Evolutionary conservation across 2,113 vertebrate genomes (phyloP), one percentile per base, ranked within the genome.

Genomic region (Oplegnathus fasciatus): DNA sequence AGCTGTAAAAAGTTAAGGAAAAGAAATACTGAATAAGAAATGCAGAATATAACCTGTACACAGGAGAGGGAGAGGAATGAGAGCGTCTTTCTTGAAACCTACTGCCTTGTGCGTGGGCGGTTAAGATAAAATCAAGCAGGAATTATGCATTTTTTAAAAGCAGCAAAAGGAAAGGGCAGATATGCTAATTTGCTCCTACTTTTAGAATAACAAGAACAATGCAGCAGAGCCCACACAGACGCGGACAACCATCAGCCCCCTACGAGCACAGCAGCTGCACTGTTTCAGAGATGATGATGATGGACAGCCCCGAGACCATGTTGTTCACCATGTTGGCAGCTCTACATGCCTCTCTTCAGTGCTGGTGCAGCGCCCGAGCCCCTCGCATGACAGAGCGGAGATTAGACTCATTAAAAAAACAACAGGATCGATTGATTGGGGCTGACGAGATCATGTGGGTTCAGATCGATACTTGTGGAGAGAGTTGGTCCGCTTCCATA

Each of bases 131-230:
- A 66, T 79, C 60, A 62, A 52, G 69, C 44, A 55, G 78, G 74
- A 82, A 86, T 86, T 68, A 64, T 68, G 67, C 20, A 7, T 44
- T 46, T 62, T 73, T 65, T 42, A 60, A 72, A 69, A 71, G 58
- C 37, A 76, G 52, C 10, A 60, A 30, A 52, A 64, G 44, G 28
- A 55, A 68, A 82, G 57, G 61, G 50, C 69, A 85, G 61, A 83
- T 75, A 90, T 88, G 87, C 86, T 80, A 60, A 88, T 88, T 52
- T 61, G 2, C 65, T 28, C 73, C 64, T 60, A 68, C 66, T 75
- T 83, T 85, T 75, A 75, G 82, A 81, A 84, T 32, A 82, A 60
- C 50, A 77, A 28, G 70, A 78, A 84, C 67, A 85, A 76, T 74
- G 62, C 52, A 50, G 62, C 24, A 9, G 62, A 46, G 74, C 70